Base-by-base conservation (phyloP, 37 sponge, comb jelly and placozoan species). In the Cliona cf. orientalis region DNA sequence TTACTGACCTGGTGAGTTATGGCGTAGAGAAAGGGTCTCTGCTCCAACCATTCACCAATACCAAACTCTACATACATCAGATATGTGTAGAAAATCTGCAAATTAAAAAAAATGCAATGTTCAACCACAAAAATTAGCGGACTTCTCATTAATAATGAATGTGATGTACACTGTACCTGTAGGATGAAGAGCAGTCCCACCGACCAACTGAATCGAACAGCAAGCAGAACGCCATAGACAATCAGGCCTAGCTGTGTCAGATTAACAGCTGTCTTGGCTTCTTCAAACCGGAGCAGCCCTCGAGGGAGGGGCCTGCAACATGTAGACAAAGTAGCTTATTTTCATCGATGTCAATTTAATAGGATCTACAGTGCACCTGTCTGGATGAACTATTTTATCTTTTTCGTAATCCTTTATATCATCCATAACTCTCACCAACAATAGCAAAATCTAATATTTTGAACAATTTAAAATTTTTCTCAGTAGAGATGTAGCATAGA, bases 1-100 rank as follows among this genome's bases (percentile, higher is more conserved):
- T n/a, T n/a, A n/a, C 28, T 56, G 45, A 90, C 84, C 88, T 94
- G 88, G 80, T 94, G 95, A 33, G 85, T 71, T 1, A 90, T 25
- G 5, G 80, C 91, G 62, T 94, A 87, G 14, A 90, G 49, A 28
- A 90, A 44, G 17, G 89, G 89, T 31, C 81, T 66, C 46, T 78
- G 23, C 4, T 90, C 91, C 72, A 94, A 49, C 88, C 76, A 75
- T n/a, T 90, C 85, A 35, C 91, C 91, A 67, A 90, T 82, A 29
- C 95, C 95, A 87, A 94, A 94, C 45, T 94, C 95, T 55, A 90
- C 34, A 42, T 94, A 94, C 95, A 94, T 94, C 64, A 94, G 71
- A n/a, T 75, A 58, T 0, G 55, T 58, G 72, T 87, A 94, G 46
- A 75, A 19, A n/a, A 87, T 80, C 91, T 94, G 63, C 71, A 71